Conservation (phyloP, 2,888 invertebrate species). For the Chrysolina oricalcia region DNA sequence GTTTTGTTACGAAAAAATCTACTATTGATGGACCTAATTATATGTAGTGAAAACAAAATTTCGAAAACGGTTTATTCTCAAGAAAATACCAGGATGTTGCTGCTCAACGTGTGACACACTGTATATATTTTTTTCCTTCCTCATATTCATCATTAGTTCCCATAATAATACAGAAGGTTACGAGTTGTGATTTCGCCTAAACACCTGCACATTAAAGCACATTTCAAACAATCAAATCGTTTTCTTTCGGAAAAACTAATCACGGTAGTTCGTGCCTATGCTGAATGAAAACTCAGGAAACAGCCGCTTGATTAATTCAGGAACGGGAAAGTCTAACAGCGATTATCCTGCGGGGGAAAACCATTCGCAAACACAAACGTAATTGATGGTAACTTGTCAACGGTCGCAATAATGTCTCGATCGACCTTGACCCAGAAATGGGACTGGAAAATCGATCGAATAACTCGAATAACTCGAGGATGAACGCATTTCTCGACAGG, state of each 20-base stretch:
- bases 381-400: constrained; percentile 37
- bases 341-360: constrained; percentile 23
- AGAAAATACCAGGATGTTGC: too few relatives aligned
- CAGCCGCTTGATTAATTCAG: constrained; percentile 3
- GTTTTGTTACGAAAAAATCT: too few relatives aligned
- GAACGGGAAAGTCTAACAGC: constrained; percentile 21
- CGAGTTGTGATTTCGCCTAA: too few relatives aligned
- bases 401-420: constrained; percentile 36
- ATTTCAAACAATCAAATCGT: not conserved
- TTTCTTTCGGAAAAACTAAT: not conserved
- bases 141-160: too few relatives aligned
- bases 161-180: too few relatives aligned
- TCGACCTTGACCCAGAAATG: constrained; percentile 42
- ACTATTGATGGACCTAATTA: too few relatives aligned
- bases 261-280: not conserved
- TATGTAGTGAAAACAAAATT: too few relatives aligned
- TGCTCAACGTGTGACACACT: too few relatives aligned
- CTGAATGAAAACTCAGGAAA: constrained; percentile 3
- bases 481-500: constrained; percentile 22
- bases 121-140: too few relatives aligned
- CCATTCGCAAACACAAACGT: constrained; percentile 22
- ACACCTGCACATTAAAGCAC: not conserved
- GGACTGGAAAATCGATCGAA: constrained; percentile 39
- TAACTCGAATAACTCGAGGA: not conserved
- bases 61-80: too few relatives aligned